Conservation (phyloP, 2,113 vertebrate species). For the Sander lucioperca region DNA sequence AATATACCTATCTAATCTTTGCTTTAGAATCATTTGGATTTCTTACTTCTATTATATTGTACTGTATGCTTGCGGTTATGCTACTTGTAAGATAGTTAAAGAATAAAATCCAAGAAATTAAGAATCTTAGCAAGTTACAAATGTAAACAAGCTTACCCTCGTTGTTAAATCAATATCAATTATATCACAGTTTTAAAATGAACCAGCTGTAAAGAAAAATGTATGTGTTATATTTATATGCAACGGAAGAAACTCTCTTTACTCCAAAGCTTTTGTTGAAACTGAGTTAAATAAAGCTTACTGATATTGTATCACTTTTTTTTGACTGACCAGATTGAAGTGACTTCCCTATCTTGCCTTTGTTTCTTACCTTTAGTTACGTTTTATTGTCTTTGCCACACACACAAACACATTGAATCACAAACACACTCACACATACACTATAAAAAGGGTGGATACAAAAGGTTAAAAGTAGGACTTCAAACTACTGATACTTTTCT, state of each 20-base stretch:
- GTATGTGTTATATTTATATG: slow-evolving; percentile 71
- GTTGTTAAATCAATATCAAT: slow-evolving; percentile 10
- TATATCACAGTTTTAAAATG: slow-evolving; percentile 42
- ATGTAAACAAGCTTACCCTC: slow-evolving; percentile 29
- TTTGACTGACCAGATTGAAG: background rate
- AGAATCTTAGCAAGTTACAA: slow-evolving; percentile 4
- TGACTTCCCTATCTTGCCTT: background rate
- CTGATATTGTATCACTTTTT: slow-evolving; percentile 21
- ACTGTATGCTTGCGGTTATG: slow-evolving; percentile 31
- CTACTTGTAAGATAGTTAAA: slow-evolving; percentile 24
- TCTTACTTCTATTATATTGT: slow-evolving; percentile 30
- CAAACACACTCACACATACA: background rate
- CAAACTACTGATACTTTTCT: background rate
- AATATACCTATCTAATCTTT: slow-evolving; percentile 26
- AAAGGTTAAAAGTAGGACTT: background rate
- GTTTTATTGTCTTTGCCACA: background rate
- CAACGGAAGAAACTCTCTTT: slow-evolving; percentile 64
- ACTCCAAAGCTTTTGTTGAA: slow-evolving; percentile 62
- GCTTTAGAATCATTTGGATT: background rate
- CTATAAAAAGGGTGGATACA: background rate
- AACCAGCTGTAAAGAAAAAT: slow-evolving; percentile 42
- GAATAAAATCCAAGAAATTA: slow-evolving; percentile 20
- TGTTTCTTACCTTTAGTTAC: background rate
- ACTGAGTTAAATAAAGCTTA: slow-evolving; percentile 79
- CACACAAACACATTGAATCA: background rate